These are phyloP conservation scores for Drosophila jambulina DNA, from an alignment of 1,140 invertebrate genomes.

Conservation along the genomic window DNA sequence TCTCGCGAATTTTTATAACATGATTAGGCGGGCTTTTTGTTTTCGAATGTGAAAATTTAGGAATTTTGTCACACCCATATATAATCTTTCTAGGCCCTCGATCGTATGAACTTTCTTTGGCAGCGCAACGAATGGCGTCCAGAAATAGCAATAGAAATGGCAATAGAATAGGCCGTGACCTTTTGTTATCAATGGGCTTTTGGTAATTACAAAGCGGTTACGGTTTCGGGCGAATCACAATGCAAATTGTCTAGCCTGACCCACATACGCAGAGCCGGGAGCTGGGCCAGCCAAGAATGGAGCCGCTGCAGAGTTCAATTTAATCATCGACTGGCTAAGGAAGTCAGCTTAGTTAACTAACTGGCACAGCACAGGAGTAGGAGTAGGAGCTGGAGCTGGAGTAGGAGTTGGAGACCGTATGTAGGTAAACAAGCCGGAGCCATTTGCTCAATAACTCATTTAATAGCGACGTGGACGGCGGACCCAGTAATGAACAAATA, in stretches of 20 bases:
- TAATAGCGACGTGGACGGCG: slow-evolving; percentile 71
- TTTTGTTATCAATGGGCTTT: slow-evolving; percentile 33
- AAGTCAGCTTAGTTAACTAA: slow-evolving; percentile 56
- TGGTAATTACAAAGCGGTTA: slow-evolving; percentile 42
- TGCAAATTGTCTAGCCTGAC: slow-evolving; percentile 52
- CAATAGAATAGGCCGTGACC: slow-evolving; percentile 14
- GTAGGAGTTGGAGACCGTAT: slow-evolving; percentile 36
- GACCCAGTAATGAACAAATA: slow-evolving; percentile 79
- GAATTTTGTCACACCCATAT: slow-evolving; percentile 35
- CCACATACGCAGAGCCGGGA: slow-evolving; percentile 33
- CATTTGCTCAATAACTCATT: slow-evolving; percentile 81
- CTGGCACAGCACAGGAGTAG: slow-evolving; percentile 51
- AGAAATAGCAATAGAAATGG: slow-evolving; percentile 16
- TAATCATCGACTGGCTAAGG: slow-evolving; percentile 41
- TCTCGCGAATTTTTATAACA: slow-evolving; percentile 31
- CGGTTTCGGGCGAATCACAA: slow-evolving; percentile 40
- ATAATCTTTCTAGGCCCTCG: neutral
- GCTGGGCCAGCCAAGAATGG: slow-evolving; percentile 36
- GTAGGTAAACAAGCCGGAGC: slow-evolving; percentile 70
- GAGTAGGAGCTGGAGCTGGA: neutral
- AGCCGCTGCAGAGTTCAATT: slow-evolving; percentile 50
- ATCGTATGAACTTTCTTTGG: slow-evolving; percentile 23
- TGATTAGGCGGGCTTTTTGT: slow-evolving; percentile 30
- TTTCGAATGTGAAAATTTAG: slow-evolving; percentile 9
- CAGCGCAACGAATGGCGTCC: neutral